Evolutionary conservation across 1,140 invertebrate species (phyloP), one percentile per base, ranked within the genome.

Genomic region (Limonius californicus): DNA sequence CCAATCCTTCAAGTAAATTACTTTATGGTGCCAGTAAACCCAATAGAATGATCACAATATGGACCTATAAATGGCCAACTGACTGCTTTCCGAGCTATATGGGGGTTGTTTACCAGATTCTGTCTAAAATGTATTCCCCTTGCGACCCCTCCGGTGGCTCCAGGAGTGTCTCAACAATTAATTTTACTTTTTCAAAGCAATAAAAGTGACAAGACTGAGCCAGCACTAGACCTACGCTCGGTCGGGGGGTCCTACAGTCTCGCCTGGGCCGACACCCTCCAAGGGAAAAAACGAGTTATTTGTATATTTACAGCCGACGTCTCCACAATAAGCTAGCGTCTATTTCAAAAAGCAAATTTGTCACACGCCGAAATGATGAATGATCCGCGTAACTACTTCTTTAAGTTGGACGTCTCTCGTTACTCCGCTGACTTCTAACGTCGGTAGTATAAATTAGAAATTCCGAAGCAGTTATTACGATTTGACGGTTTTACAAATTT

Each of bases 161-260:
- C 43, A 19, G 11, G 14, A 9, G 20, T n/a, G 19, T 35, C 27
- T 14, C 39, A 21, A 43, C 57, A 39, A 45, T 59, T 59, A 59
- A 59, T 59, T 59, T 45, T 59, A 53, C 43, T 45, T 59, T 45
- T 59, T 53, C 58, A 30, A 59, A 35, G 58, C 58, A 59, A 59
- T 59, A 59, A 59, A 59, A 59, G 14, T 21, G 47, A 59, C 35
- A 50, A 16, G 43, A 6, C 42, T 45, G 42, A 45, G 42, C 42
- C 42, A 45, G 42, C 42, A 15, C 42, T 27, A 45, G 23, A 27
- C 14, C 15, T 50, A 19, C 35, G 20, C 23, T 16, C 45, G n/a
- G 15, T 53, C 12, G 21, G 58, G 58, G 58, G 58, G 42, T 30
- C 27, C 12, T 45, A 53, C 2, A 45, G 3, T 45, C 58, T 59